A percentile compares a stretch with the other conserved stretches of the same genome.
phyloP scores from a whole-genome alignment of 2,113 vertebrate species.

The Psilopsiagon aymara region DNA sequence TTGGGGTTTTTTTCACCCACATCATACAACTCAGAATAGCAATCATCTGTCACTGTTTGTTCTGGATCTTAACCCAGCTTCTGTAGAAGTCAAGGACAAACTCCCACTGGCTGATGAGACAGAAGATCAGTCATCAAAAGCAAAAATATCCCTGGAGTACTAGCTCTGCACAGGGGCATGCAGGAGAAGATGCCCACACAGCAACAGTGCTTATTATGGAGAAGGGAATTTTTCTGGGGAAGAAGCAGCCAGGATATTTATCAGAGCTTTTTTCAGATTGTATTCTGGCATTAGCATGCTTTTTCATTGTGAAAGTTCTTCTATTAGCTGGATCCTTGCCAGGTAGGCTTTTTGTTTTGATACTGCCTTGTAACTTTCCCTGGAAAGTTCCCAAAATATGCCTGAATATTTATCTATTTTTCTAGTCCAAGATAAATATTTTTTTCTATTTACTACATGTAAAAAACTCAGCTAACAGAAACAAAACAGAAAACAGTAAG shows the following conservation, averaged over 20 bases:
- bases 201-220: neutral
- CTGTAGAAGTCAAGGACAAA: neutral
- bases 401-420: neutral
- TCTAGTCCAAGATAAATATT: neutral
- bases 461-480: neutral
- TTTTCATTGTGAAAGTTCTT: neutral
- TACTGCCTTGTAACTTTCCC: neutral
- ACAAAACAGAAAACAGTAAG: neutral
- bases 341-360: neutral
- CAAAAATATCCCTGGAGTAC: neutral
- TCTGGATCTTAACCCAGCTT: conserved; percentile 18
- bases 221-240: neutral
- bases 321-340: neutral
- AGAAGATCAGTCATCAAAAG: neutral
- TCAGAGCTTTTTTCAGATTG: neutral
- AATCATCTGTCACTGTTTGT: neutral
- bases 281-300: neutral
- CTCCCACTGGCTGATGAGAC: neutral
- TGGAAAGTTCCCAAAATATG: neutral
- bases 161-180: neutral
- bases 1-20: neutral
- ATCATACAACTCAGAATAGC: neutral
- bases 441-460: neutral
- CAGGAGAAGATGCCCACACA: neutral
- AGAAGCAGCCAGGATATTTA: conserved; percentile 1